Evolutionary conservation across 2,888 invertebrate species (phyloP).

Genomic region (Tinea trinotella): DNA sequence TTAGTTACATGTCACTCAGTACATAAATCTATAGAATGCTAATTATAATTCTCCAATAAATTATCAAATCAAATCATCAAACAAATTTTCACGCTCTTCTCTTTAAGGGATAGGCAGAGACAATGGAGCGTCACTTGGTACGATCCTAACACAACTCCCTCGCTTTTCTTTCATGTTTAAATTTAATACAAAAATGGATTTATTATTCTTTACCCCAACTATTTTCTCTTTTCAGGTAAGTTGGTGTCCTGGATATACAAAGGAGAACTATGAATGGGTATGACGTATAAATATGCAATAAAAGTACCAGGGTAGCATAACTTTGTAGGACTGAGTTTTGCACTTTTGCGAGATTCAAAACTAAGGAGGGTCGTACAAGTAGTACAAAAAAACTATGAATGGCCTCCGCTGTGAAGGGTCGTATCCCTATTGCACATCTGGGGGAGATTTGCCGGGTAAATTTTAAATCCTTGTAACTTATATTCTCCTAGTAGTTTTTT

Average conservation of each 20-base stretch:
- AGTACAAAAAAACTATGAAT: constrained; percentile 4
- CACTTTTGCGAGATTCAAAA: background rate
- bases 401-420: background rate
- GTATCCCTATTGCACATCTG: background rate
- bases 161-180: no score
- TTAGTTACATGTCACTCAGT: background rate
- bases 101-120: no score
- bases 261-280: background rate
- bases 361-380: background rate
- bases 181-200: no score
- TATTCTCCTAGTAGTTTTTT: constrained; percentile 6
- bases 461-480: constrained; percentile 7
- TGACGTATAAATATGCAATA: constrained; percentile 7
- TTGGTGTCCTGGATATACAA: background rate
- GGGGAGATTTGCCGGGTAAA: background rate
- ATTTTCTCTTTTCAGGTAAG: background rate
- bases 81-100: no score
- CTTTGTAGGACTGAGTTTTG: background rate
- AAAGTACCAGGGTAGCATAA: constrained; percentile 14
- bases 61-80: no score
- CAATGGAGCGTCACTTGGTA: no score
- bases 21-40: background rate
- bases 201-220: background rate
- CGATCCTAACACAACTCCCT: no score
- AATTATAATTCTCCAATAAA: no score